These are phyloP conservation scores for Drosophila yakuba DNA, from an alignment of 1,140 invertebrate genomes.

Conservation along the genomic window DNA sequence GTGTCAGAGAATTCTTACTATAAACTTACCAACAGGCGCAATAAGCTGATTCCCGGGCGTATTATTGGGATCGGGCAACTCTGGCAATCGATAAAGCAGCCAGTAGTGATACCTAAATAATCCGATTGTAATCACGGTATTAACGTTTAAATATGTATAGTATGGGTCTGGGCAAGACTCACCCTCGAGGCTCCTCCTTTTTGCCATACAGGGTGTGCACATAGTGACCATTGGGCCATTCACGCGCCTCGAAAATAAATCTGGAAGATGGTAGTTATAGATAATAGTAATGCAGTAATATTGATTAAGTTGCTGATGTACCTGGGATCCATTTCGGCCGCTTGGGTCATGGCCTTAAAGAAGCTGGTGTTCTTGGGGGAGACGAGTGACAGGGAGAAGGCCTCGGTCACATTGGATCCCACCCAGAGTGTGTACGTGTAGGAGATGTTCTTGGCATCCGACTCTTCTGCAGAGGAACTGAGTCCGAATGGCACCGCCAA, in stretches of 20 bases:
- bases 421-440: constrained; percentile 95
- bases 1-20: background rate
- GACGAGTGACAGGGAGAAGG: constrained; percentile 74
- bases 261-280: constrained; percentile 20
- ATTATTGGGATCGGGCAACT: constrained; percentile 90
- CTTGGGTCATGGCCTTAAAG: constrained; percentile 93
- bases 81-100: constrained; percentile 92
- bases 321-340: constrained; percentile 90
- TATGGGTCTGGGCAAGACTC: background rate
- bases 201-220: constrained; percentile 94
- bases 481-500: constrained; percentile 82
- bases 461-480: constrained; percentile 87
- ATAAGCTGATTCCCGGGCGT: constrained; percentile 93
- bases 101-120: constrained; percentile 91
- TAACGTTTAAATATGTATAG: too few species aligned
- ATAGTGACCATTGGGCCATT: constrained; percentile 96
- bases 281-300: background rate
- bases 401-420: constrained; percentile 90
- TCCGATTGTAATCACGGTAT: background rate
- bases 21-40: constrained; percentile 90
- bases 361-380: constrained; percentile 86
- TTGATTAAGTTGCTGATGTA: constrained; percentile 1
- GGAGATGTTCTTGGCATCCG: constrained; percentile 88
- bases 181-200: constrained; percentile 93
- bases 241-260: constrained; percentile 90